A percentile compares a stretch with the other conserved stretches of the same genome.
Evolutionary conservation across 2,888 invertebrate species (phyloP).

Genomic region (Lapara coniferarum): DNA sequence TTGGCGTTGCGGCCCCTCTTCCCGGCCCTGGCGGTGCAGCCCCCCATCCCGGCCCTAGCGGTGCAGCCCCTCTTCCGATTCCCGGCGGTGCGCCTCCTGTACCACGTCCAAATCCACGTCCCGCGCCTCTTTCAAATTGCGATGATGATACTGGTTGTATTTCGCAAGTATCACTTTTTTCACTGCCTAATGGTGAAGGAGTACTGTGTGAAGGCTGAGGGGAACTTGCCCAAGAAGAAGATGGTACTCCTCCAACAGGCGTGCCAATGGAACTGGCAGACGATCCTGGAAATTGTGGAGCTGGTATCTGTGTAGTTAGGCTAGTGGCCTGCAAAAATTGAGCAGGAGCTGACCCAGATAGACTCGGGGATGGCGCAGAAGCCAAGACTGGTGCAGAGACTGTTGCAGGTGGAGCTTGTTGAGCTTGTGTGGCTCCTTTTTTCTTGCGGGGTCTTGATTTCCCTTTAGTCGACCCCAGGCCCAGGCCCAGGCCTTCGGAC

Average conservation of each 20-base stretch:
- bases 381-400: background rate
- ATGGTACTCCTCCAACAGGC: too few species aligned
- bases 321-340: background rate
- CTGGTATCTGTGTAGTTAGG: background rate
- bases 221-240: too few species aligned
- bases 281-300: background rate
- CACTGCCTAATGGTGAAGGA: too few species aligned
- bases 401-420: background rate
- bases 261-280: too few species aligned
- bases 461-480: slow-evolving; percentile 36
- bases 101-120: too few species aligned
- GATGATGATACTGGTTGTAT: too few species aligned
- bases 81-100: too few species aligned
- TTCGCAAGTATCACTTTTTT: too few species aligned
- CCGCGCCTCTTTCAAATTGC: too few species aligned
- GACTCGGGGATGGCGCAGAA: background rate
- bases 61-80: too few species aligned
- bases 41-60: background rate
- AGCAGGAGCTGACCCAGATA: background rate
- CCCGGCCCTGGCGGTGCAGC: background rate
- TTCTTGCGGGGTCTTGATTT: slow-evolving; percentile 10
- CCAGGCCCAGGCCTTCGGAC: slow-evolving; percentile 31
- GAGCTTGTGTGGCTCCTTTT: background rate
- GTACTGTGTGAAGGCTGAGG: too few species aligned
- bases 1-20: background rate